Evolutionary conservation across 2,797 vertebrate species (phyloP).

Genomic region (Prionace glauca): DNA sequence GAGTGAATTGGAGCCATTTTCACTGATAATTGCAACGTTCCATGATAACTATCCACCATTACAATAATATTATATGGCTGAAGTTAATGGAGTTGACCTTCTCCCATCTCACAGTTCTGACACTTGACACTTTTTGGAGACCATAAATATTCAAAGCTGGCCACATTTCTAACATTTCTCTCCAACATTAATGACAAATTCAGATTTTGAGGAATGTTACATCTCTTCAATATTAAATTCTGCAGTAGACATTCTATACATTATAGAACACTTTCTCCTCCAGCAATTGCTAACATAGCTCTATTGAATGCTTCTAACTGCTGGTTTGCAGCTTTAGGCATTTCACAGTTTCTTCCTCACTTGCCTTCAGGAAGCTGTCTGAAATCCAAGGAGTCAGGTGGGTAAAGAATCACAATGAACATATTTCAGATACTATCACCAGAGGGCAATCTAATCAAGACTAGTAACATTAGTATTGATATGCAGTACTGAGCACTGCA

Average conservation of each 20-base stretch:
- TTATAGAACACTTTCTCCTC: no score
- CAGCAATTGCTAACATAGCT: not conserved
- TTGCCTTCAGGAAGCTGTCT: not conserved
- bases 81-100: not conserved
- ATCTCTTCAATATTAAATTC: not conserved
- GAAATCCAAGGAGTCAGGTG: not conserved
- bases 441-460: slow-evolving; percentile 22
- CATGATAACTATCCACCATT: not conserved
- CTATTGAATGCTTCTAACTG: not conserved
- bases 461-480: not conserved
- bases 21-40: not conserved
- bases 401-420: not conserved
- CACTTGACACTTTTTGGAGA: not conserved
- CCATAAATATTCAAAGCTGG: not conserved
- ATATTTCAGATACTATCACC: not conserved
- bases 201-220: not conserved
- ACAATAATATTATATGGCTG: not conserved
- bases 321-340: not conserved
- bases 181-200: not conserved
- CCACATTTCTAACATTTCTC: not conserved
- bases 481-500: not conserved
- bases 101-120: not conserved
- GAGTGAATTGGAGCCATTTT: not conserved
- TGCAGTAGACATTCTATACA: not conserved
- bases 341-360: not conserved